Evolutionary conservation across 2,113 vertebrate species (phyloP), one percentile per base, ranked within the genome.

Genomic region (Vidua macroura): DNA sequence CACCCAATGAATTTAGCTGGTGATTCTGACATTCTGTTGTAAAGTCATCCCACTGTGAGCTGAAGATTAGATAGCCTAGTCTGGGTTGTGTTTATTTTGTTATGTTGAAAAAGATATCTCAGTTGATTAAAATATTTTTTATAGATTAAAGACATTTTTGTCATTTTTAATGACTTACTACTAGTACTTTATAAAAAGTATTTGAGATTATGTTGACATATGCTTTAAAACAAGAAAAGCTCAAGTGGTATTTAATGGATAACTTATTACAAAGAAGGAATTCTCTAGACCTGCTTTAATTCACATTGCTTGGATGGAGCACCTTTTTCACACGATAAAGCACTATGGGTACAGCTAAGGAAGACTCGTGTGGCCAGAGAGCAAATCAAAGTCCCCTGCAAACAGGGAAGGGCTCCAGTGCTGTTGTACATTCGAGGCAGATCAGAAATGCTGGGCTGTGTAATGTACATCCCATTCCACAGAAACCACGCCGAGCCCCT

Each of bases 81-180:
- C 96, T 86, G 82, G 82, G 63, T n/a, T 85, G 58, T 90, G 75
- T 87, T 94, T 94, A 52, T 93, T 97, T 97, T 93, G 92, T 85
- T 95, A 82, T 66, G 74, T 95, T 86, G 92, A 90, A 74, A 97
- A 96, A 44, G 89, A 87, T 97, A 96, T 94, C 93, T 86, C 37
- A 39, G 95, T 95, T 58, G 92, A 97, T 96, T 96, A 95, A 96
- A 95, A 94, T 96, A 96, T 94, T 97, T 94, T 96, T 94, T 77
- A 95, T 72, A 98, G 97, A 98, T 98, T 97, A 98, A 98, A 98
- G 97, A 88, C 97, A 98, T 98, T 98, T 98, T 98, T 98, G 97
- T 96, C 97, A 98, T 98, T 98, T 98, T 98, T 98, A 98, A 98
- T 98, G 97, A 97, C 97, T 98, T 98, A 98, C 98, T 97, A 95